Conservation (phyloP, 2,888 invertebrate species). For the Sphecodes monilicornis region DNA sequence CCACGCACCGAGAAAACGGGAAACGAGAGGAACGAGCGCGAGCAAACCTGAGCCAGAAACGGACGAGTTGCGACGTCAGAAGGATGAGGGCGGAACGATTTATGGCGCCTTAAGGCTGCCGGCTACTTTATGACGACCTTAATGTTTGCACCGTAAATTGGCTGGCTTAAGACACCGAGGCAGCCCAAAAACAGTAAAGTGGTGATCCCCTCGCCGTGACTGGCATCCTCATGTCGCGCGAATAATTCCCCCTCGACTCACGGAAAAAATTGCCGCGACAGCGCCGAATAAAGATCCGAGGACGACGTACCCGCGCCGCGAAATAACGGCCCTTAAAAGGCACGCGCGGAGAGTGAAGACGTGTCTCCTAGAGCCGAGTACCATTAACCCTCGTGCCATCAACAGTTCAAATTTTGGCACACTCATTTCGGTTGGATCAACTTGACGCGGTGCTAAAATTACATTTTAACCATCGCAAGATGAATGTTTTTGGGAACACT, state of each 20-base stretch:
- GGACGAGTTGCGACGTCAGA: slow-evolving; percentile 36
- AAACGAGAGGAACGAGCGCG: not conserved
- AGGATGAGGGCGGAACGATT: slow-evolving; percentile 63
- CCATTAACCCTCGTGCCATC: not conserved
- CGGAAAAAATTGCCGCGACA: slow-evolving; percentile 26
- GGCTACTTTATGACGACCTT: slow-evolving; percentile 73
- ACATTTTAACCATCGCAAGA: not conserved
- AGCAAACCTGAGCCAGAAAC: slow-evolving; percentile 3
- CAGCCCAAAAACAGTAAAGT: slow-evolving; percentile 69
- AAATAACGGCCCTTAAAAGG: slow-evolving; percentile 1
- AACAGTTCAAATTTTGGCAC: slow-evolving; percentile 7
- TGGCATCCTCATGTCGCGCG: slow-evolving; percentile 54
- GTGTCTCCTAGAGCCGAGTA: slow-evolving; percentile 5
- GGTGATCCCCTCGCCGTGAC: slow-evolving; percentile 64
- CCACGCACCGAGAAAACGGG: not conserved
- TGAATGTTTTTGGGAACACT: not conserved
- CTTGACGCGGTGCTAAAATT: not conserved
- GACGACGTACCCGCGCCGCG: not conserved
- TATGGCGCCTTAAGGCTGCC: slow-evolving; percentile 70
- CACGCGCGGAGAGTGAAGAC: not conserved
- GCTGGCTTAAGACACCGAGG: slow-evolving; percentile 68
- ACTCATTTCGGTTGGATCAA: not conserved
- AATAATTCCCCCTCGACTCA: slow-evolving; percentile 53
- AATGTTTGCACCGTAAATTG: slow-evolving; percentile 75
- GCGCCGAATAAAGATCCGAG: slow-evolving; percentile 18